A percentile compares a stretch with the other conserved stretches of the same genome.
phyloP scores from a whole-genome alignment of 2,888 invertebrate species.

The Melinopterus prodromus region DNA sequence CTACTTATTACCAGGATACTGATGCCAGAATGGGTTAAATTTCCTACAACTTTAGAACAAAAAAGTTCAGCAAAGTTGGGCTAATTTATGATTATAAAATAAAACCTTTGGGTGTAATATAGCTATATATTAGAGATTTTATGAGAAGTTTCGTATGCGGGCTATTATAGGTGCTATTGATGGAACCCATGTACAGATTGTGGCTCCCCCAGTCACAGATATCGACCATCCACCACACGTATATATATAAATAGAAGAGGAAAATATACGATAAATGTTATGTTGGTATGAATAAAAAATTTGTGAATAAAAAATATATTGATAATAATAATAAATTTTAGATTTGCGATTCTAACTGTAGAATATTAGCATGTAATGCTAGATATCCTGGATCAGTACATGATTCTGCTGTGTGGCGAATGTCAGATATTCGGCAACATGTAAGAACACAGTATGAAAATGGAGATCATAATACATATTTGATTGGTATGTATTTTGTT shows the following conservation, averaged over 20 bases:
- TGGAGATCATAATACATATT: conserved; percentile 32
- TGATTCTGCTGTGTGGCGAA: conserved; percentile 37
- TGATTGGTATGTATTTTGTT: conserved; percentile 28
- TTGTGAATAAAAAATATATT: no score
- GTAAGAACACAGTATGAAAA: conserved; percentile 32
- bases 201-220: conserved; percentile 31
- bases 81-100: not conserved
- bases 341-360: conserved; percentile 25
- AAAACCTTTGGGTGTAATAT: not conserved
- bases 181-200: conserved; percentile 35
- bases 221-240: conserved; percentile 31
- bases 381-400: conserved; percentile 39
- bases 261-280: conserved; percentile 34
- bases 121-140: not conserved
- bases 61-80: not conserved
- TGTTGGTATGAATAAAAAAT: conserved; percentile 27
- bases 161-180: conserved; percentile 27
- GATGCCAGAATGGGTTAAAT: no score
- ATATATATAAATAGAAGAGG: conserved; percentile 38
- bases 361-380: conserved; percentile 31
- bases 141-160: not conserved
- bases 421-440: conserved; percentile 30
- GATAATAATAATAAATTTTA: conserved; percentile 12
- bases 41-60: not conserved
- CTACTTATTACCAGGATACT: no score